Evolutionary conservation across 2,113 vertebrate genomes (phyloP), one percentile per base, ranked within the genome.

Genomic region (Tragelaphus buxtoni): DNA sequence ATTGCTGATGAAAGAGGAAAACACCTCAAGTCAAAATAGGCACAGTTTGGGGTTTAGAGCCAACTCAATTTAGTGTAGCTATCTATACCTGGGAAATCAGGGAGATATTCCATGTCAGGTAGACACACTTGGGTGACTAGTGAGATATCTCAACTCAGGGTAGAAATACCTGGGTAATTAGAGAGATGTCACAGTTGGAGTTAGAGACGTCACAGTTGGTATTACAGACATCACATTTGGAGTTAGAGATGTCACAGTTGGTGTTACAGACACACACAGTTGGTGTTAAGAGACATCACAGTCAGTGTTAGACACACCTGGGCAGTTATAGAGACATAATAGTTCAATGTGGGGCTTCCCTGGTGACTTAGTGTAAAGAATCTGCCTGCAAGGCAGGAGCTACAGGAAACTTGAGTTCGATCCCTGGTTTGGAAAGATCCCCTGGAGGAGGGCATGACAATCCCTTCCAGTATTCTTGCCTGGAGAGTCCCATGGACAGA

Each of bases 181-280:
- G 39, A 76, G 12, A 14, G 24, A 35, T 11, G n/a, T 22, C n/a
- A 69, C 9, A 69, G 9, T 69, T 35, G 61, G 61, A 4, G 32
- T 65, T 4, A 65, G 7, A n/a, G 30, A 72, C 0, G 1, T 39
- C 65, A 39, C 20, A 72, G 65, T 39, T 39, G 18, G n/a, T 5
- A 9, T 30, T 14, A 61, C 1, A 32, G 60, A 30, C 0, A 0
- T 30, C 60, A 61, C 28, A 16, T 3, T 61, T 63, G 1, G 16
- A 18, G 16, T n/a, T 18, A 63, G 61, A 63, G 61, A 65, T 1
- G 32, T n/a, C 61, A 65, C 16, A n/a, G 16, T n/a, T 18, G 61
- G 32, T 4, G 61, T n/a, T 1, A n/a, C 0, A 65, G 63, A 35
- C 0, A 0, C 35, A 8, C 16, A 35, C 63, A 69, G 63, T 20